phyloP scores from a whole-genome alignment of 2,888 invertebrate species.

The Meghimatium bilineatum region DNA sequence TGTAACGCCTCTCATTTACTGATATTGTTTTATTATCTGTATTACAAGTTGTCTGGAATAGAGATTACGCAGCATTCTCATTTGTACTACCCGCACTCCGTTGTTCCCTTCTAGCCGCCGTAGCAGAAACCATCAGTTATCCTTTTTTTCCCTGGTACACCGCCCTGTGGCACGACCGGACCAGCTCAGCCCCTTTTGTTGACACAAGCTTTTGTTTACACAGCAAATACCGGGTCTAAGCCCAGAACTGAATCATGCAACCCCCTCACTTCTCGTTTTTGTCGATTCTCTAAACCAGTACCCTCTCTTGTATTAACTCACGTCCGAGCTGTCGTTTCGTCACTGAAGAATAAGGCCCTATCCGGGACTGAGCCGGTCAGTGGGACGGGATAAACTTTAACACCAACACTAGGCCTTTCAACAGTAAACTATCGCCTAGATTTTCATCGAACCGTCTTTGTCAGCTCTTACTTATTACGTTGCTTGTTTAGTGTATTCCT shows the following conservation, averaged over 20 bases:
- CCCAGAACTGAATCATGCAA: background rate
- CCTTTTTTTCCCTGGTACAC: slow-evolving; percentile 21
- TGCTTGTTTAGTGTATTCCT: background rate
- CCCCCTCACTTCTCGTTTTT: background rate
- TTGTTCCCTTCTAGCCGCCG: background rate
- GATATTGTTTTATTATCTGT: too few species aligned
- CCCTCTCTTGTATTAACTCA: slow-evolving; percentile 35
- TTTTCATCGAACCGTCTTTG: slow-evolving; percentile 7
- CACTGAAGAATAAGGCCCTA: slow-evolving; percentile 5
- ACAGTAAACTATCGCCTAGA: background rate
- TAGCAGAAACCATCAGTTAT: background rate
- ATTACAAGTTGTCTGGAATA: too few species aligned
- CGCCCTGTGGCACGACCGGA: slow-evolving; percentile 8
- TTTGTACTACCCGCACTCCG: too few species aligned
- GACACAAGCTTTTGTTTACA: slow-evolving; percentile 41
- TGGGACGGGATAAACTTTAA: background rate
- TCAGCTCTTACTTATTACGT: background rate
- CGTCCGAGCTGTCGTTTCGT: background rate
- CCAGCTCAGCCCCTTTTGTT: slow-evolving; percentile 32
- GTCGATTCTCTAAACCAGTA: background rate
- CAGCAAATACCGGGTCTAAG: slow-evolving; percentile 31
- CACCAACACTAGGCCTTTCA: slow-evolving; percentile 5
- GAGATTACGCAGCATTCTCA: too few species aligned
- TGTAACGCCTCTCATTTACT: too few species aligned
- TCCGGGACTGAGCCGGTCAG: slow-evolving; percentile 11